These are phyloP conservation scores for Epizoanthus illoricatus DNA, from an alignment of 92 coral and sea anemone genomes.

Conservation along the genomic window DNA sequence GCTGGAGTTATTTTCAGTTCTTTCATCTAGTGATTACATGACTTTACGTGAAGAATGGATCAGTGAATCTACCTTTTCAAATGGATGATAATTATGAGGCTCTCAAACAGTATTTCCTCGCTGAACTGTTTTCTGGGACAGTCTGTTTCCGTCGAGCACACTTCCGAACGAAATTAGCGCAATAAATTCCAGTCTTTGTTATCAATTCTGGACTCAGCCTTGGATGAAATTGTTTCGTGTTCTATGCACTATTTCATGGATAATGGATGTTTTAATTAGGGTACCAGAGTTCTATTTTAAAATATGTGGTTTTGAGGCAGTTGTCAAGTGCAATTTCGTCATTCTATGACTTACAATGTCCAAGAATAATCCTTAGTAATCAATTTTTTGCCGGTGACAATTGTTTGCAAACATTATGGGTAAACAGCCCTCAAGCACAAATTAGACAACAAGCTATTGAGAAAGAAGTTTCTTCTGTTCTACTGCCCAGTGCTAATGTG, in stretches of 20 bases:
- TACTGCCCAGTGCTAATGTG: constrained; percentile 3
- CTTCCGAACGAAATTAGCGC: not conserved
- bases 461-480: not conserved
- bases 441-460: constrained; percentile 1
- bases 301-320: constrained; percentile 13
- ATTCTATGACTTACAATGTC: constrained; percentile 5
- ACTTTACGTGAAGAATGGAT: not conserved
- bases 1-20: not conserved
- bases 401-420: not conserved
- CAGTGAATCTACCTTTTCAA: not conserved
- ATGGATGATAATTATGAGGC: not conserved
- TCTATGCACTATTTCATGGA: not conserved
- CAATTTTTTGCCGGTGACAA: not conserved
- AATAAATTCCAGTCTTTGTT: not conserved
- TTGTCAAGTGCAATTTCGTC: not conserved
- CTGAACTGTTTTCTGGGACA: not conserved
- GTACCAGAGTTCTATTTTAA: not conserved
- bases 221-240: not conserved
- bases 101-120: no score
- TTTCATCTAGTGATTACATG: not conserved
- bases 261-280: constrained; percentile 18
- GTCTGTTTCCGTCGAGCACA: not conserved
- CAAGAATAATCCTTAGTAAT: constrained; percentile 1
- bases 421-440: not conserved
- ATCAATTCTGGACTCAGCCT: not conserved